Conservation (phyloP, 1,140 invertebrate genomes). For the Vanessa atalanta region DNA sequence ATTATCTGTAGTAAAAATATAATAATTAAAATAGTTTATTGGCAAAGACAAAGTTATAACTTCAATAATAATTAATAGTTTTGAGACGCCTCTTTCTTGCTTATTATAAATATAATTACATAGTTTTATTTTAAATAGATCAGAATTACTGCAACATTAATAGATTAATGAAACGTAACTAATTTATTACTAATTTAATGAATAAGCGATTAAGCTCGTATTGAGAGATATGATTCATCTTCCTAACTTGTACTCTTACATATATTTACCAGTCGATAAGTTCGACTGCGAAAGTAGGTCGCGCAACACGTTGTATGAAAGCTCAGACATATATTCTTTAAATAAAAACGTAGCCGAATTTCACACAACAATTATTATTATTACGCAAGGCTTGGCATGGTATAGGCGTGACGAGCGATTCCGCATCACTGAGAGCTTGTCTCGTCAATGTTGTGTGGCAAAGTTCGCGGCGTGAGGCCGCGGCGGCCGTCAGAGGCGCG, state of each 20-base stretch:
- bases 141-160: no score
- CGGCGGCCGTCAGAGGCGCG: not conserved
- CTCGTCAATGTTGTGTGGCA: not conserved
- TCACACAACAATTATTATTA: not conserved
- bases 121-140: no score
- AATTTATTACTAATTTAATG: no score
- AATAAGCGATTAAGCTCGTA: no score
- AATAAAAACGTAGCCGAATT: not conserved
- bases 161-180: no score
- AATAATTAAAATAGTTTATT: no score
- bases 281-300: slow-evolving; percentile 27
- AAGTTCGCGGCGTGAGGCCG: slow-evolving; percentile 14
- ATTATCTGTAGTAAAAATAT: no score
- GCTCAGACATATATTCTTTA: slow-evolving; percentile 12
- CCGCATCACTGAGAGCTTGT: not conserved
- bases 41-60: no score
- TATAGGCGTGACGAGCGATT: not conserved
- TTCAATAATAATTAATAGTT: no score
- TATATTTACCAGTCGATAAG: slow-evolving; percentile 27
- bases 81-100: no score
- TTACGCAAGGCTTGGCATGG: not conserved
- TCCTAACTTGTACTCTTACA: not conserved
- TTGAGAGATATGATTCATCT: no score
- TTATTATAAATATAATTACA: no score
- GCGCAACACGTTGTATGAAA: slow-evolving; percentile 40